Conservation (phyloP, 1,140 invertebrate species). For the Pinna nobilis region DNA sequence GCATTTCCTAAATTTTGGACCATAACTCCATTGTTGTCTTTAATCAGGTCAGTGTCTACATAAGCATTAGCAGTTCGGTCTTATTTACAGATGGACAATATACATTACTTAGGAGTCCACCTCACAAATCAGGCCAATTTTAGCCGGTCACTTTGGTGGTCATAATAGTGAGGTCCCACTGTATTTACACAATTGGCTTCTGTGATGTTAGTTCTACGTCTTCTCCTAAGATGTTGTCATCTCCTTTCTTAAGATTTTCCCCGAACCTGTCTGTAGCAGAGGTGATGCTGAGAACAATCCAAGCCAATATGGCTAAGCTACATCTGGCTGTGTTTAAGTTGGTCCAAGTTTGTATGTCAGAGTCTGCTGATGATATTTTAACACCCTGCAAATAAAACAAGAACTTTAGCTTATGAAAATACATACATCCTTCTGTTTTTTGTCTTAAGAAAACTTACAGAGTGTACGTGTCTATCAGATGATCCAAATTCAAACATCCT, state of each 20-base stretch:
- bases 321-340: constrained; percentile 32
- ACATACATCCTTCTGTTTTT: constrained; percentile 43
- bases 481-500: constrained; percentile 47
- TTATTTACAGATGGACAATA: too few relatives aligned
- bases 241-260: constrained; percentile 29
- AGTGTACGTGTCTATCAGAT: constrained; percentile 59
- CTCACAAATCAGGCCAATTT: too few relatives aligned
- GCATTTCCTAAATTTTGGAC: too few relatives aligned
- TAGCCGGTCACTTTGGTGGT: too few relatives aligned
- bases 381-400: neutral
- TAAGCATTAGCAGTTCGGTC: too few relatives aligned
- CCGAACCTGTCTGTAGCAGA: constrained; percentile 28
- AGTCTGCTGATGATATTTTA: neutral
- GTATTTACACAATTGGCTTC: too few relatives aligned
- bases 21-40: too few relatives aligned
- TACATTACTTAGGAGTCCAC: too few relatives aligned
- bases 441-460: constrained; percentile 50
- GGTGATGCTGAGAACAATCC: constrained; percentile 39
- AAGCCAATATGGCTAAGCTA: constrained; percentile 19
- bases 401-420: neutral
- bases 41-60: too few relatives aligned
- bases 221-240: constrained; percentile 33
- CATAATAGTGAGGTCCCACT: too few relatives aligned
- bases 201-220: constrained; percentile 11
- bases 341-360: constrained; percentile 14